Evolutionary conservation across 2,797 vertebrate genomes (phyloP).

Genomic region (Hylomyscus alleni): DNA sequence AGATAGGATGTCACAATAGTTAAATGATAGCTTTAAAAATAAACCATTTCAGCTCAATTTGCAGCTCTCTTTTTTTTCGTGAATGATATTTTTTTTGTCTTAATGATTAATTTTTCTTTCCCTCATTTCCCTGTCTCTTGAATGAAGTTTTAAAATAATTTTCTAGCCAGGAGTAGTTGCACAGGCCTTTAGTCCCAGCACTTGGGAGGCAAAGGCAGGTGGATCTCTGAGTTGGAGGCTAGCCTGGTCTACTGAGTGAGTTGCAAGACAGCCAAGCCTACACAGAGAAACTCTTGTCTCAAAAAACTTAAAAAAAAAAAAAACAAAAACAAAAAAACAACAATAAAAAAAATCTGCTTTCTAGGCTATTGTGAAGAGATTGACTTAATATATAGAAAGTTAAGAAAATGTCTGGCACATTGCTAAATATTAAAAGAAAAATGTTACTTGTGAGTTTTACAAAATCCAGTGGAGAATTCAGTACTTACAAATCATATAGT

Average conservation of each 20-base stretch:
- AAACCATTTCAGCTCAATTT: not conserved
- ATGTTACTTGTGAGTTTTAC: not conserved
- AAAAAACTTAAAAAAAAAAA: too few species aligned
- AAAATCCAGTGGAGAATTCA: constrained; percentile 21
- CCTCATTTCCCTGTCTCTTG: not conserved
- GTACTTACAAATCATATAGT: not conserved
- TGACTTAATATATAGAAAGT: not conserved
- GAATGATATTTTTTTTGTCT: constrained; percentile 5
- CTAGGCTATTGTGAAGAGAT: not conserved
- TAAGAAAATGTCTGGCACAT: not conserved
- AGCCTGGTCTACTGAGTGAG: too few species aligned
- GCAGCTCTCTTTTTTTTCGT: not conserved
- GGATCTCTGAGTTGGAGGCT: too few species aligned
- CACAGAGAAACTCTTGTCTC: too few species aligned
- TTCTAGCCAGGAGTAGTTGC: too few species aligned
- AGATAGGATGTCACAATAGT: not conserved
- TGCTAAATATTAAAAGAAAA: not conserved
- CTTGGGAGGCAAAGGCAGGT: too few species aligned
- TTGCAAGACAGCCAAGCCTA: too few species aligned
- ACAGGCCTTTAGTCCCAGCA: too few species aligned
- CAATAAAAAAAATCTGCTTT: too few species aligned
- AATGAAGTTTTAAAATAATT: constrained; percentile 10
- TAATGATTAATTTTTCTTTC: not conserved
- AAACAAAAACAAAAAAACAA: too few species aligned
- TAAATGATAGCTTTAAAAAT: not conserved